Base-by-base conservation (phyloP, 92 coral and sea anemone species). In the Virgularia gustaviana region DNA sequence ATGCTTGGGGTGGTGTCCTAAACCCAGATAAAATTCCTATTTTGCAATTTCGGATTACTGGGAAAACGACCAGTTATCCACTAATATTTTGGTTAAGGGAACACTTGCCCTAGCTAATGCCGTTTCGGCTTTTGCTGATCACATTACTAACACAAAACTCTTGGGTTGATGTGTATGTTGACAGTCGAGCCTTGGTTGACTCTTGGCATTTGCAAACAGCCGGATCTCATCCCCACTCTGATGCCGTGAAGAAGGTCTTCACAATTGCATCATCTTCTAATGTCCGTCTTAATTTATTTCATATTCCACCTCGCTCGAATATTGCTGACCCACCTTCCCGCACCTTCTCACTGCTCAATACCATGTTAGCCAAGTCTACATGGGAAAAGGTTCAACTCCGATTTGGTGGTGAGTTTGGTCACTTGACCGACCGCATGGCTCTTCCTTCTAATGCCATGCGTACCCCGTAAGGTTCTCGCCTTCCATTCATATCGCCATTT, bases 191-290 rank as follows among this genome's bases (percentile, higher is more conserved):
- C 10, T 62, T 83, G 22, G 60, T 83, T 36, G 64, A 55, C 45
- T 44, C 83, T 36, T 83, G 87, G 87, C 58, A 52, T 51, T 57
- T 44, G 35, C 84, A 63, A 31, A 71, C 80, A n/a, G 55, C 80
- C 16, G 25, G 77, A 18, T 51, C 80, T 45, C 66, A 43, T 28
- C 77, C 75, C 11, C 49, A 70, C 30, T 41, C 59, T 59, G 32
- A 75, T 25, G 80, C 83, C 15, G 49, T 78, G 33, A 83, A 83
- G 22, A 39, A 32, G 8, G 2, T 71, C 10, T 77, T 77, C 56
- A 1, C 1, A 9, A 66, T 49, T 0, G 23, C 34, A 36, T 18
- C 37, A 23, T 11, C 16, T 11, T 30, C 22, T 2, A 72, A 83
- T 49, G 31, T 32, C 29, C 53, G 38, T 18, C 74, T 74, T 15